Base-by-base conservation (phyloP, 2,113 vertebrate species). In the Urocolius indicus region DNA sequence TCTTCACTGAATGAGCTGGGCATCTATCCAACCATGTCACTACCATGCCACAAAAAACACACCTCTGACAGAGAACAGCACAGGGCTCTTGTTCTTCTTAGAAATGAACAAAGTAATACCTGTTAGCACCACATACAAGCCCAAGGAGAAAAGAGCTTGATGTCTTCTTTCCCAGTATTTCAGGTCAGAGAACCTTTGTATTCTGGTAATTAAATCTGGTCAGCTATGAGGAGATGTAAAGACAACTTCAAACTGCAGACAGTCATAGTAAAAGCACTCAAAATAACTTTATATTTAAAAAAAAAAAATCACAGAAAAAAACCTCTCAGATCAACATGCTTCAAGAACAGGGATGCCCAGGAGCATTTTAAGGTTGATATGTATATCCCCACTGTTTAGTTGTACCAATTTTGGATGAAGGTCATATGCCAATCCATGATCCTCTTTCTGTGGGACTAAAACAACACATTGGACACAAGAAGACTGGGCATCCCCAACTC, bases 401-500 rank as follows among this genome's bases (percentile, higher is more conserved):
- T 61, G n/a, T 17, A n/a, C n/a, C 6, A 27, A 27, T 22, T 58
- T 41, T 29, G 34, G 32, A n/a, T 61, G n/a, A 77, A 49, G 27
- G 30, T 24, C 71, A 58, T 36, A 21, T 5, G 20, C 7, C 63
- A 81, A 84, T 13, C 21, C 52, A 9, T 5, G 3, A 68, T 4
- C 9, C 8, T 38, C 17, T 6, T 38, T n/a, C 17, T 16, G 8
- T 23, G 11, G 11, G 21, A 10, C 9, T 3, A 2, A 46, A 78
- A 46, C 9, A 32, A 15, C 30, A 17, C 13, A 15, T 1, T 0
- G 2, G 15, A 75, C 18, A 55, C 0, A 27, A 27, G 8, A 58
- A 23, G 58, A 69, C 19, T 75, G 24, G 8, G 12, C 48, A 17
- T 6, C 26, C 19, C 54, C 45, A 65, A 75, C 30, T 38, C 30